phyloP scores from a whole-genome alignment of 2,797 vertebrate genomes.

The Paedocypris micromegethes region DNA sequence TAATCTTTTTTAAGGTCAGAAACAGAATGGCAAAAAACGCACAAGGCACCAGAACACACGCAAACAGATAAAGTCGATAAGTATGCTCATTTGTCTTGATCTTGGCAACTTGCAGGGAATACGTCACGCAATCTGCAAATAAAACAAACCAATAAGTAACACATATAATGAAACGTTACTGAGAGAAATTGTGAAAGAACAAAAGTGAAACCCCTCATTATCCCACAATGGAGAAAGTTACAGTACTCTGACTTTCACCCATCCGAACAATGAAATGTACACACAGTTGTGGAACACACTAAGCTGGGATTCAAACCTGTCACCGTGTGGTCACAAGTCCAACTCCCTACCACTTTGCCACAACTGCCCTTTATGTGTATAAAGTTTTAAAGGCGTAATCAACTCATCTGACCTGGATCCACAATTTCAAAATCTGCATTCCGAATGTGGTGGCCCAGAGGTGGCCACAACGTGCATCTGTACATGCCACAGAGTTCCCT shows the following conservation, averaged over 20 bases:
- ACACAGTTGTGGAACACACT: too few relatives aligned
- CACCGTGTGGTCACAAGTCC: too few relatives aligned
- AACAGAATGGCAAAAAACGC: slow-evolving; percentile 3
- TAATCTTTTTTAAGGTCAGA: neutral
- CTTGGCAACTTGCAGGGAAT: neutral
- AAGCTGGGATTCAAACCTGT: too few relatives aligned
- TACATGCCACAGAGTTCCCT: slow-evolving; percentile 41
- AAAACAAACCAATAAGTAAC: too few relatives aligned
- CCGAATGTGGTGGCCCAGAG: slow-evolving; percentile 47
- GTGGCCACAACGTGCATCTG: slow-evolving; percentile 51
- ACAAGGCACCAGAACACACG: neutral
- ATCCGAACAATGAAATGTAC: too few relatives aligned
- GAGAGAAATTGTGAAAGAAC: too few relatives aligned
- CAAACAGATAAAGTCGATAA: neutral
- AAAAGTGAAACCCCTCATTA: too few relatives aligned
- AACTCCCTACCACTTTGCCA: too few relatives aligned
- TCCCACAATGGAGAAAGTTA: too few relatives aligned
- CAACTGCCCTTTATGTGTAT: too few relatives aligned
- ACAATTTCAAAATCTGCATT: slow-evolving; percentile 34
- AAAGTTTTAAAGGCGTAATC: neutral
- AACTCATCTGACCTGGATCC: slow-evolving; percentile 35
- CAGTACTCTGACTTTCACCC: too few relatives aligned
- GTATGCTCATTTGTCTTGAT: neutral
- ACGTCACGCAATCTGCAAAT: neutral
- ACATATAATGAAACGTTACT: too few relatives aligned